Conservation (phyloP, 2,888 invertebrate species). For the Synergus umbraculus region DNA sequence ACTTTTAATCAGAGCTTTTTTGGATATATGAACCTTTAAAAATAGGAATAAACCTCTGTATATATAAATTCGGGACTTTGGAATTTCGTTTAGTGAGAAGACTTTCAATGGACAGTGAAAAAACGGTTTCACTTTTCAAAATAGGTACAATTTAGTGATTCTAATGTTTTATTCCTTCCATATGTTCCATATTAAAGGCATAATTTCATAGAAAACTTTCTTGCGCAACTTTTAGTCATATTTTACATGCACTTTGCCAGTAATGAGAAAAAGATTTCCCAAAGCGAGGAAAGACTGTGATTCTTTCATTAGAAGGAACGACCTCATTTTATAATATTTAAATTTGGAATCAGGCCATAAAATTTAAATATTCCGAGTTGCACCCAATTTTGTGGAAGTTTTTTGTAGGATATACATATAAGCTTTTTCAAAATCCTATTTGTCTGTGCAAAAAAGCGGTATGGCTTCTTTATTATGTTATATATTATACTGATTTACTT, state of each 20-base stretch:
- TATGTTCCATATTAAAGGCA: not conserved
- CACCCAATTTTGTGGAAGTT: not conserved
- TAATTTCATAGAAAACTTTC: not conserved
- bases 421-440: not conserved
- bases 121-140: not conserved
- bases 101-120: not conserved
- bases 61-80: not conserved
- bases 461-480: not conserved
- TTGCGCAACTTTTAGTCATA: not conserved
- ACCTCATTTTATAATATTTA: not conserved
- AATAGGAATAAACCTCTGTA: no score
- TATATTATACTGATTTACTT: not conserved
- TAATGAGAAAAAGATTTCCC: not conserved
- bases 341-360: not conserved
- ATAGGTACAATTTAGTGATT: not conserved
- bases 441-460: not conserved
- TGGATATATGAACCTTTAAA: no score
- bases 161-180: not conserved
- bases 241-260: not conserved
- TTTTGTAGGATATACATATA: not conserved
- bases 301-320: not conserved
- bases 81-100: not conserved
- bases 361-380: not conserved
- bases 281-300: not conserved
- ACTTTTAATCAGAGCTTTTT: not conserved